These are phyloP conservation scores for Turnix velox DNA, from an alignment of 2,113 vertebrate species.

Conservation along the genomic window DNA sequence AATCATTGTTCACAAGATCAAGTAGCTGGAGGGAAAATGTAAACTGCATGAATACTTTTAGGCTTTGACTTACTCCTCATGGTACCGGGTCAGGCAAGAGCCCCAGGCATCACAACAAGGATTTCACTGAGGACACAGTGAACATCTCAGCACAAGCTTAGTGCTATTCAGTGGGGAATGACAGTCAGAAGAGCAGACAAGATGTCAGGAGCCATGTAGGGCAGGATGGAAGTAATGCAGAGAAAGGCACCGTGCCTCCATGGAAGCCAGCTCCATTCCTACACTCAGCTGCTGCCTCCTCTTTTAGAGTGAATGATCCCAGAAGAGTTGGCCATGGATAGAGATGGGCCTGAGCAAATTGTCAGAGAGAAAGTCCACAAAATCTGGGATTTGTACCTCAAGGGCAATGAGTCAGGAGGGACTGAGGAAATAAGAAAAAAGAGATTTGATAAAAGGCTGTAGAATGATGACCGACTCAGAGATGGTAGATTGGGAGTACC, in stretches of 20 bases:
- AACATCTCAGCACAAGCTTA: not conserved
- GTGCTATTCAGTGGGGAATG: not conserved
- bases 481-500: not conserved
- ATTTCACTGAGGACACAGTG: not conserved
- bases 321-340: not conserved
- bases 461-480: not conserved
- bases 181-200: not conserved
- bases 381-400: not conserved
- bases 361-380: not conserved
- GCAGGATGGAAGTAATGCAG: not conserved
- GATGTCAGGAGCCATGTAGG: accelerated
- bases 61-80: not conserved
- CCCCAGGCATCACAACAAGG: not conserved
- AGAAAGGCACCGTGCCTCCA: accelerated
- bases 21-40: not conserved
- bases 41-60: not conserved
- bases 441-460: not conserved
- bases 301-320: not conserved
- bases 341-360: not conserved
- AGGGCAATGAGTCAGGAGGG: not conserved
- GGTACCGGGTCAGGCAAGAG: not conserved
- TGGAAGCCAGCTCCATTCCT: not conserved
- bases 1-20: not conserved
- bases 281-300: not conserved
- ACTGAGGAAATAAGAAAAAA: not conserved